phyloP scores from a whole-genome alignment of 2,113 vertebrate genomes.

The Nannospalax galili region DNA sequence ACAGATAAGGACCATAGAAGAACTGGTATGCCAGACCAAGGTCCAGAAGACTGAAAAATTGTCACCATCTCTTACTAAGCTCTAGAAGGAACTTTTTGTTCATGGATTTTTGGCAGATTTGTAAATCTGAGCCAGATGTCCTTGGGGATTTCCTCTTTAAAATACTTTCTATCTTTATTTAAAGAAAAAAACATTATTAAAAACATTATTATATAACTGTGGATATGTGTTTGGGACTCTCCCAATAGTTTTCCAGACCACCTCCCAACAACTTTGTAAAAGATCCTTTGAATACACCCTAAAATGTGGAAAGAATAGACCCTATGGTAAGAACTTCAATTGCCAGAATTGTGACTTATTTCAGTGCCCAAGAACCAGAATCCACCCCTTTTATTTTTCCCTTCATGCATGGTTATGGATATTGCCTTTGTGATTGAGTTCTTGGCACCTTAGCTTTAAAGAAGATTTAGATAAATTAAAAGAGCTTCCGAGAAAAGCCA shows the following conservation, averaged over 20 bases:
- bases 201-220: background rate
- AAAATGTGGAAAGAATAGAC: background rate
- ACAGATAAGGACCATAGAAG: background rate
- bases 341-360: background rate
- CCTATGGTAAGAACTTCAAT: background rate
- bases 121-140: background rate
- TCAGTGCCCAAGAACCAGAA: background rate
- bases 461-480: constrained; percentile 80
- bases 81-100: background rate
- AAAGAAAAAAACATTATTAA: background rate
- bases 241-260: background rate
- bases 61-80: background rate
- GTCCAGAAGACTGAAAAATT: background rate
- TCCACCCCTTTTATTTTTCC: background rate
- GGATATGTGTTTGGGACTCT: background rate
- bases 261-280: background rate
- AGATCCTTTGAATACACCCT: too few species aligned
- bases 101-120: background rate
- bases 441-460: constrained; percentile 70
- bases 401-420: constrained; percentile 22
- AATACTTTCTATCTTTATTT: background rate
- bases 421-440: constrained; percentile 68
- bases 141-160: background rate
- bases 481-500: constrained; percentile 72
- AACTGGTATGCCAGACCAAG: background rate